Percentiles rank a stretch among this genome's conserved stretches.
These are phyloP conservation scores for Synanthedon vespiformis DNA, from an alignment of 2,888 invertebrate species.

Conservation along the genomic window DNA sequence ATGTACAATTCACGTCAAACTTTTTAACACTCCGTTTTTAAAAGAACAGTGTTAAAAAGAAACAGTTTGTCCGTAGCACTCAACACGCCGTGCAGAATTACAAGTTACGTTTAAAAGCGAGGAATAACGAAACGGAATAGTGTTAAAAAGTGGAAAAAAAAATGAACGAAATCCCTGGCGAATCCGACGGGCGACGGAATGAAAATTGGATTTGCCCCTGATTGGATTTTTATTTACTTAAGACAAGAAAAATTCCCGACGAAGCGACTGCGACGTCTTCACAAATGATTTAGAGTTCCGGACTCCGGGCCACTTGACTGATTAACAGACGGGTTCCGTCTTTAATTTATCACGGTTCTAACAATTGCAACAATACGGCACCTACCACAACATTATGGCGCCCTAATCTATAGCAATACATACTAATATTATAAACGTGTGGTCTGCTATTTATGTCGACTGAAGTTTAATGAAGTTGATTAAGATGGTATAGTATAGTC, in stretches of 20 bases:
- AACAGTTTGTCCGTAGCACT: not conserved
- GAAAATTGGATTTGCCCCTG: constrained; percentile 69
- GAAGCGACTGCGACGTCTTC: constrained; percentile 39
- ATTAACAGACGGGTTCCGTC: constrained; percentile 23
- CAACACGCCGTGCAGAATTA: not conserved
- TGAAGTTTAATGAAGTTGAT: no score
- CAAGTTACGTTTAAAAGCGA: not conserved
- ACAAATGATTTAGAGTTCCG: constrained; percentile 53
- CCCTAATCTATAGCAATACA: no score
- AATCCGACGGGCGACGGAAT: constrained; percentile 56
- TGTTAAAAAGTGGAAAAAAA: constrained; percentile 48
- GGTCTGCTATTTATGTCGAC: no score
- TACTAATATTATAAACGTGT: no score
- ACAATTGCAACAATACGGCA: no score
- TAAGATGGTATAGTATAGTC: no score
- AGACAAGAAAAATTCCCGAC: constrained; percentile 65
- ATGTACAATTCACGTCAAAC: no score
- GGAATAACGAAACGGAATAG: constrained; percentile 29
- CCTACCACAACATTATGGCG: no score
- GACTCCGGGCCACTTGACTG: constrained; percentile 24
- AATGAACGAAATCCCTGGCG: constrained; percentile 55
- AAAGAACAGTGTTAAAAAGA: no score
- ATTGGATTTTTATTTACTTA: constrained; percentile 72
- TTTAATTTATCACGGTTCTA: no score
- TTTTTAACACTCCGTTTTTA: no score